Percentiles rank a stretch among this genome's conserved stretches.
These are phyloP conservation scores for Halcyon chelicuti DNA, from an alignment of 2,797 vertebrate genomes.

Conservation along the genomic window DNA sequence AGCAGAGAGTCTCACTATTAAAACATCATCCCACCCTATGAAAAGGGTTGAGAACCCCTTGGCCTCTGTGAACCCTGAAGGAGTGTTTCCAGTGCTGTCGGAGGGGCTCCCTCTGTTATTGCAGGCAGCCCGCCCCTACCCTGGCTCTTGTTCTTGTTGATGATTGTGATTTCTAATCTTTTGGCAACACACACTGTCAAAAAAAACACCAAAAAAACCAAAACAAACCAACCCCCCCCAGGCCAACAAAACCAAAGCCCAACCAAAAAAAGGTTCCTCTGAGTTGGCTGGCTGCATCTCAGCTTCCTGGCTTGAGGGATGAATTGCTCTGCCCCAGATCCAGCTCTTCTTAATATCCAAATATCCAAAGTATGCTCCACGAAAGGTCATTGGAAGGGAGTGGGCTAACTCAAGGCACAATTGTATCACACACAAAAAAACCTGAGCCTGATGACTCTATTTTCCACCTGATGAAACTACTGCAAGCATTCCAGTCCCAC, in stretches of 20 bases:
- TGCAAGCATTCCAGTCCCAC: background rate
- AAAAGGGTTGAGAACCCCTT: background rate
- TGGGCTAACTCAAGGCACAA: background rate
- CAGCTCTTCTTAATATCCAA: background rate
- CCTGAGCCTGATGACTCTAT: background rate
- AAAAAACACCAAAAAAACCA: background rate
- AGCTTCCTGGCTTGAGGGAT: slow-evolving; percentile 30
- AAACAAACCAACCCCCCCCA: background rate
- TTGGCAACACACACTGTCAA: background rate
- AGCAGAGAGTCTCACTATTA: background rate
- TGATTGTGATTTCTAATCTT: slow-evolving; percentile 48
- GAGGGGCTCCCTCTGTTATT: slow-evolving; percentile 50
- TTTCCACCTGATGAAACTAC: background rate
- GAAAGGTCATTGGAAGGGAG: slow-evolving; percentile 49
- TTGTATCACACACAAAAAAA: background rate
- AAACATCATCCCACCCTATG: background rate
- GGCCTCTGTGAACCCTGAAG: background rate
- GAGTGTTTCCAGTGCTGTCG: background rate
- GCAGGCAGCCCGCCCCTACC: background rate
- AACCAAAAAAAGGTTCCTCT: background rate
- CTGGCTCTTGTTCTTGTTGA: background rate
- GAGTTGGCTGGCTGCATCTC: slow-evolving; percentile 51
- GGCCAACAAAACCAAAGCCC: background rate
- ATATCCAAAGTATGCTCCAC: background rate
- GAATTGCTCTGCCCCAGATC: background rate